Conservation (phyloP, 2,888 invertebrate species). For the Mechanitis messenoides region DNA sequence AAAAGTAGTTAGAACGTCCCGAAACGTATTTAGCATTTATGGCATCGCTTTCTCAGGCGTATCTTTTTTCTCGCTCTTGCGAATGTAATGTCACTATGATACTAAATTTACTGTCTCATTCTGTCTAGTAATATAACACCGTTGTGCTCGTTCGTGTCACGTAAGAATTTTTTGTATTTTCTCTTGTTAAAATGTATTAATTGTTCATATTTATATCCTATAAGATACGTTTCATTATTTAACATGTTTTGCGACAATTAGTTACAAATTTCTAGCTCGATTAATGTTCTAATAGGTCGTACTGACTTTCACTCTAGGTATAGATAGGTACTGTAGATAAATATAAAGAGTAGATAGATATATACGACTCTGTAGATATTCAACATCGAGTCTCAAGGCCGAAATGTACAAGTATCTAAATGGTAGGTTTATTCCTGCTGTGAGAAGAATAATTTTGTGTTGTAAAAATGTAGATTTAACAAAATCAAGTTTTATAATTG, state of each 20-base stretch:
- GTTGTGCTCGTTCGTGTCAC: constrained; percentile 77
- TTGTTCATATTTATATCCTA: constrained; percentile 47
- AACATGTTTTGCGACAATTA: constrained; percentile 42
- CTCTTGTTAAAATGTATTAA: constrained; percentile 53
- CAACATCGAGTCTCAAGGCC: constrained; percentile 76
- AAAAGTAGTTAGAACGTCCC: constrained; percentile 49
- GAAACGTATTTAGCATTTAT: constrained; percentile 69
- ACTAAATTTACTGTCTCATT: constrained; percentile 65
- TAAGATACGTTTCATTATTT: constrained; percentile 43
- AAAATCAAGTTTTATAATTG: constrained; percentile 34
- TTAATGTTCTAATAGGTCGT: constrained; percentile 61
- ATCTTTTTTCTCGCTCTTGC: constrained; percentile 64
- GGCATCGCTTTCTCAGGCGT: constrained; percentile 74
- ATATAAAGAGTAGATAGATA: constrained; percentile 44
- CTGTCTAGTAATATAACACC: constrained; percentile 76
- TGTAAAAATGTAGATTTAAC: constrained; percentile 47
- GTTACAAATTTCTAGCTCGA: constrained; percentile 33
- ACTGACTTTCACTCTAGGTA: constrained; percentile 75
- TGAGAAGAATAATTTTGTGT: constrained; percentile 52
- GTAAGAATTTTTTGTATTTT: constrained; percentile 74
- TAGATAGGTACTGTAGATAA: constrained; percentile 73
- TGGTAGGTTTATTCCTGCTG: constrained; percentile 40
- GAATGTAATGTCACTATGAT: constrained; percentile 57
- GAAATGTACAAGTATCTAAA: constrained; percentile 66
- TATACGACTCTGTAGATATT: constrained; percentile 67